Conservation (phyloP, 2,113 vertebrate genomes). For the Dromiciops gliroides region DNA sequence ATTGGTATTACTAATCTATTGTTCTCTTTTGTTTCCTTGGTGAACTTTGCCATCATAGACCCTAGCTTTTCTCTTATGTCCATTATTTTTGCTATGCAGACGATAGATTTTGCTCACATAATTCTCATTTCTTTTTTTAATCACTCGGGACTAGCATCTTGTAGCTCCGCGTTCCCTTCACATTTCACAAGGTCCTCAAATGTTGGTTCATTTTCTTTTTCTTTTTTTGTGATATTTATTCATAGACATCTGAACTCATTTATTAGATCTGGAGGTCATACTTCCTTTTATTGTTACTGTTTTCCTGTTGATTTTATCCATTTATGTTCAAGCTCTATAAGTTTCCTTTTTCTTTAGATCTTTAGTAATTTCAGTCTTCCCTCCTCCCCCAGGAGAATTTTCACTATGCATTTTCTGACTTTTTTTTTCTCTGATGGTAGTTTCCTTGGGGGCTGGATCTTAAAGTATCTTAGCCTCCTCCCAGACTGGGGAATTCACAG, state of each 20-base stretch:
- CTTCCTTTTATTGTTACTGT: no score
- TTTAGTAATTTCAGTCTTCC: not conserved
- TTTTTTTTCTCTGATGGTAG: not conserved
- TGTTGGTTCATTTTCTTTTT: not conserved
- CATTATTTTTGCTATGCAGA: not conserved
- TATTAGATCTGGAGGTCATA: no score
- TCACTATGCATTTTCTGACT: not conserved
- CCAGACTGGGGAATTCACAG: not conserved
- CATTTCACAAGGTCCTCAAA: not conserved
- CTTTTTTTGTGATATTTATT: not conserved
- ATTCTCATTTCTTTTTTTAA: not conserved
- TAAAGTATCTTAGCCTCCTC: not conserved
- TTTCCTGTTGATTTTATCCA: no score
- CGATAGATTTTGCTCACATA: not conserved
- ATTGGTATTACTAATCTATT: not conserved
- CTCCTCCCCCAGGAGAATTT: not conserved
- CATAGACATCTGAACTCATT: not conserved
- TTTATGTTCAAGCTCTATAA: no score
- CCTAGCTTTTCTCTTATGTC: not conserved
- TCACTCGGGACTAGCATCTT: no score
- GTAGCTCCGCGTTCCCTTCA: not conserved
- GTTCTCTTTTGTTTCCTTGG: no score
- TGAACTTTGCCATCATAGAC: not conserved
- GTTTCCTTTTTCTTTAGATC: not conserved
- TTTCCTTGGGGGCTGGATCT: not conserved